Conservation (phyloP, 1,140 invertebrate species). For the Nebria ingens region DNA sequence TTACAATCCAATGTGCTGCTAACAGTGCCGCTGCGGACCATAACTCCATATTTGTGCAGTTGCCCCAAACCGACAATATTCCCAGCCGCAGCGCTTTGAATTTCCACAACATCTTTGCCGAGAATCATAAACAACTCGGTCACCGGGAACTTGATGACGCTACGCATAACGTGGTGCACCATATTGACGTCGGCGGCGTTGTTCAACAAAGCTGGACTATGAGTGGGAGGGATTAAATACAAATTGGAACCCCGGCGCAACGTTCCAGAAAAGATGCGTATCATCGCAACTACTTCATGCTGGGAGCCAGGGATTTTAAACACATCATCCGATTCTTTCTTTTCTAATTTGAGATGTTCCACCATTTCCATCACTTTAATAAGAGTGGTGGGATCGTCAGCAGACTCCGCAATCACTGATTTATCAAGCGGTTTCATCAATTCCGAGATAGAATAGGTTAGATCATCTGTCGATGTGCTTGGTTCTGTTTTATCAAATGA, state of each 20-base stretch:
- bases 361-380: slow-evolving; percentile 16
- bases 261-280: slow-evolving; percentile 84
- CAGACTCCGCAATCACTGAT: no score
- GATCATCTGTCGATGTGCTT: no score
- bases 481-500: no score
- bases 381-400: no score
- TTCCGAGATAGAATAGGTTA: no score
- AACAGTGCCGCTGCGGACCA: slow-evolving; percentile 83
- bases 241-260: slow-evolving; percentile 64
- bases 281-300: slow-evolving; percentile 83
- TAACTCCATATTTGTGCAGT: slow-evolving; percentile 65
- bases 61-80: slow-evolving; percentile 83
- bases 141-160: slow-evolving; percentile 48
- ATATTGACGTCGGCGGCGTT: slow-evolving; percentile 29
- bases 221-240: slow-evolving; percentile 84
- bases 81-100: slow-evolving; percentile 75
- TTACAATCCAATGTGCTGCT: slow-evolving; percentile 75
- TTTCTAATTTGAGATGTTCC: slow-evolving; percentile 26
- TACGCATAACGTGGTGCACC: slow-evolving; percentile 34
- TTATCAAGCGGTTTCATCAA: no score
- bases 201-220: slow-evolving; percentile 60
- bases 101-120: slow-evolving; percentile 79
- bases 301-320: slow-evolving; percentile 40
- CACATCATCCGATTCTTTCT: slow-evolving; percentile 22
- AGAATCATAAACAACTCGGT: slow-evolving; percentile 82